These are phyloP conservation scores for Criorhina ranunculi DNA, from an alignment of 2,888 invertebrate species.

Conservation along the genomic window DNA sequence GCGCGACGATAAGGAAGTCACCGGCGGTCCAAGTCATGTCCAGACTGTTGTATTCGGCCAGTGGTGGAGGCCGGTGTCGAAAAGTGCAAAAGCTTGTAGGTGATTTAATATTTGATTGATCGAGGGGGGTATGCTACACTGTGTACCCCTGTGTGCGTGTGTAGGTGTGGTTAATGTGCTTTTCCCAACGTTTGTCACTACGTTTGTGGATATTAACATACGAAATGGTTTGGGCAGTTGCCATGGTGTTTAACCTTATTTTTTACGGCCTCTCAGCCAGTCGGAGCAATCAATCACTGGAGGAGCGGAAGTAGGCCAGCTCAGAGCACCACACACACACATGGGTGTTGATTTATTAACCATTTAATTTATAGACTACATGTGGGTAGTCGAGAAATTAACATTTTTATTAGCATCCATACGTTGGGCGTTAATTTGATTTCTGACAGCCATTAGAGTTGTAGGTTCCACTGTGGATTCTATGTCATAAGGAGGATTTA, in stretches of 20 bases:
- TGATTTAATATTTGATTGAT: conserved; percentile 64
- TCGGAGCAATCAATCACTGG: conserved; percentile 25
- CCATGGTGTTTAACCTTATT: conserved; percentile 59
- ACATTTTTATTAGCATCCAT: conserved; percentile 35
- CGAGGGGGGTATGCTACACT: not conserved
- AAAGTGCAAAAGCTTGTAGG: conserved; percentile 67
- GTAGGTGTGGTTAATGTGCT: conserved; percentile 1
- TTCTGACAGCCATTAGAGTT: not conserved
- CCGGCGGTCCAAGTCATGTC: conserved; percentile 20
- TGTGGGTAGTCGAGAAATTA: not conserved
- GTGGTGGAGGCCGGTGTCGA: conserved; percentile 10
- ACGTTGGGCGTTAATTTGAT: conserved; percentile 15
- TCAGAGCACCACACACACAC: not conserved
- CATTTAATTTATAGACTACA: conserved; percentile 51
- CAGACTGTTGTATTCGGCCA: conserved; percentile 7
- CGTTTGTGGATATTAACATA: conserved; percentile 33
- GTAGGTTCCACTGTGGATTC: not conserved
- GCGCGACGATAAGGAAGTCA: conserved; percentile 49
- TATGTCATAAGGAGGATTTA: too few species aligned
- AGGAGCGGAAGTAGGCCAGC: not conserved
- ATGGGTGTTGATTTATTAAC: conserved; percentile 44
- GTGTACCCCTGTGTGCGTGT: not conserved
- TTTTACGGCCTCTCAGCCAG: not conserved
- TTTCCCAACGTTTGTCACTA: not conserved
- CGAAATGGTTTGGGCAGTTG: conserved; percentile 56